These are phyloP conservation scores for Macrosteles quadrilineatus DNA, from an alignment of 1,140 invertebrate genomes.

Conservation along the genomic window DNA sequence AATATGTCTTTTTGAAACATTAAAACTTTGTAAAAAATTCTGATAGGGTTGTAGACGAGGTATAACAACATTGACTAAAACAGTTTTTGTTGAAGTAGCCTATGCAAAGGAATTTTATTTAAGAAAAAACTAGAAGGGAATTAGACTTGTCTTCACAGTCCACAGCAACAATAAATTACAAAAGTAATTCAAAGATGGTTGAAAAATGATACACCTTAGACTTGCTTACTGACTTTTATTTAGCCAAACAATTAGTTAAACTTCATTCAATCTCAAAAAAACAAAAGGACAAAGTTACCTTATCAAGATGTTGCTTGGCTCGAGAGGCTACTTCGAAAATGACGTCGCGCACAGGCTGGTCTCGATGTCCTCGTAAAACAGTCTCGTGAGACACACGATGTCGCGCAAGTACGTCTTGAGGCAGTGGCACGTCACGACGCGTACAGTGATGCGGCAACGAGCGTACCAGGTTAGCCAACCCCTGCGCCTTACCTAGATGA, in stretches of 20 bases:
- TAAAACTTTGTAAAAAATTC: too few species aligned
- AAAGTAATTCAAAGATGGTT: background rate
- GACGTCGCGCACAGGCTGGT: conserved; percentile 68
- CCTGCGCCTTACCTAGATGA: conserved; percentile 91
- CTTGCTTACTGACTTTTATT: background rate
- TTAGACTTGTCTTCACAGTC: background rate
- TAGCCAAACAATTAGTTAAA: too few species aligned
- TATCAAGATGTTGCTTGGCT: conserved; percentile 78
- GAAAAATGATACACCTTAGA: background rate
- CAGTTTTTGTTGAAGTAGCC: too few species aligned
- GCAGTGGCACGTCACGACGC: conserved; percentile 63
- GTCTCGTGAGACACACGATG: conserved; percentile 77
- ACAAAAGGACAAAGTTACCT: conserved; percentile 53
- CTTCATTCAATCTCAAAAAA: too few species aligned
- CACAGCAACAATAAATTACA: background rate
- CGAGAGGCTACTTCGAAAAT: conserved; percentile 77
- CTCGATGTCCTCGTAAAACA: conserved; percentile 62
- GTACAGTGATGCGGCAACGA: conserved; percentile 65
- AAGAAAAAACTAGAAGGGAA: background rate
- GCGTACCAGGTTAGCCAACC: conserved; percentile 78
- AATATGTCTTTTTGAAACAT: too few species aligned
- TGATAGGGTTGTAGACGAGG: too few species aligned
- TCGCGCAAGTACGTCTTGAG: conserved; percentile 76
- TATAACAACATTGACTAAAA: too few species aligned
- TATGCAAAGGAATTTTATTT: too few species aligned